Evolutionary conservation across 2,113 vertebrate species (phyloP).

Genomic region (Seriola dumerili): DNA sequence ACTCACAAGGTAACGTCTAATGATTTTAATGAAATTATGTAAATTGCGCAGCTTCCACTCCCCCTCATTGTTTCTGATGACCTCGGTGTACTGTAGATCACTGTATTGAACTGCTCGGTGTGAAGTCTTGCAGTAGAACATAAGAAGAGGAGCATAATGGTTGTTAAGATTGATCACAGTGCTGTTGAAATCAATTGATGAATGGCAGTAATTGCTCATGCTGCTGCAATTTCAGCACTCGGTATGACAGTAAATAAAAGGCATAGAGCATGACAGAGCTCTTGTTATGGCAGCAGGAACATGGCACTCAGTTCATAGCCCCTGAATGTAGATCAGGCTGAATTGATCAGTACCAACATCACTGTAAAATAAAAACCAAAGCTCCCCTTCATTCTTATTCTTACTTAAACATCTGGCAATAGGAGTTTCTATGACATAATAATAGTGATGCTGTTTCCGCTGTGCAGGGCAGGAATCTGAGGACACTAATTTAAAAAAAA

Average conservation of each 20-base stretch:
- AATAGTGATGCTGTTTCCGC: neutral
- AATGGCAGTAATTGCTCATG: constrained; percentile 59
- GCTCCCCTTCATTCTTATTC: neutral
- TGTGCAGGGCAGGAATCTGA: constrained; percentile 8
- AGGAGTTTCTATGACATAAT: neutral
- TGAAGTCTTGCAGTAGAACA: constrained; percentile 31
- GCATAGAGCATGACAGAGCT: constrained; percentile 35
- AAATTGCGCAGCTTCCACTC: constrained; percentile 12
- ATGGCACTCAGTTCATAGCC: constrained; percentile 34
- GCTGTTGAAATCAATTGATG: constrained; percentile 62
- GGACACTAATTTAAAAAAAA: constrained; percentile 42
- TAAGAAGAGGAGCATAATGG: constrained; percentile 33
- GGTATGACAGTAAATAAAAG: constrained; percentile 59
- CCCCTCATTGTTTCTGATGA: constrained; percentile 47
- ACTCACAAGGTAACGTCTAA: neutral
- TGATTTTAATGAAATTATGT: constrained; percentile 31
- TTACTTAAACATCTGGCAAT: neutral
- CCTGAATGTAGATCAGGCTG: constrained; percentile 38
- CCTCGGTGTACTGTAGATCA: constrained; percentile 50
- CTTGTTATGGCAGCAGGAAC: constrained; percentile 45
- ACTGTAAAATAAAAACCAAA: constrained; percentile 33
- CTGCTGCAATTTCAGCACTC: constrained; percentile 54
- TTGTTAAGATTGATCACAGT: constrained; percentile 57
- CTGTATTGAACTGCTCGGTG: constrained; percentile 51
- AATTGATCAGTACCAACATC: constrained; percentile 50